phyloP scores from a whole-genome alignment of 2,797 vertebrate species.

The Cyprinodon diabolis region DNA sequence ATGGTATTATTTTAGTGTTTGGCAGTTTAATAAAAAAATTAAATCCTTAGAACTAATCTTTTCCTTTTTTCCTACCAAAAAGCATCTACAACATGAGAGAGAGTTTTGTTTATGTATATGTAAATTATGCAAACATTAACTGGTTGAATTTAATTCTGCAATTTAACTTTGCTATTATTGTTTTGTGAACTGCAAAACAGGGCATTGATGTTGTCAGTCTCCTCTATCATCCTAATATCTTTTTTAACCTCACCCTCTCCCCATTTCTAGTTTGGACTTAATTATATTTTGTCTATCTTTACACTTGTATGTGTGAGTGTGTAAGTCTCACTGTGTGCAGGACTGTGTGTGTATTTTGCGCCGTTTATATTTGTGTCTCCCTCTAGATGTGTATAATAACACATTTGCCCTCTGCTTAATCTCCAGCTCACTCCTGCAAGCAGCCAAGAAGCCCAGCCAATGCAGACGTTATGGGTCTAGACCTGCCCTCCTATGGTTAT shows the following conservation, averaged over 20 bases:
- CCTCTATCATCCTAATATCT: slow-evolving; percentile 2
- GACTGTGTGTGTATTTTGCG: neutral
- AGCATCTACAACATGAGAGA: neutral
- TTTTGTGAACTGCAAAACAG: slow-evolving; percentile 1
- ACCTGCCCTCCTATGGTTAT: slow-evolving; percentile 94
- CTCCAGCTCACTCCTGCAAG: slow-evolving; percentile 94
- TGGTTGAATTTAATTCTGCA: neutral
- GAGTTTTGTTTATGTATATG: neutral
- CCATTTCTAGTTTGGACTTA: slow-evolving; percentile 24
- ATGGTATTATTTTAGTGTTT: neutral
- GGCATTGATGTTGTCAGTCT: neutral
- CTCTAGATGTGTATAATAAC: slow-evolving; percentile 25
- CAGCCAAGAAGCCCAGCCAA: slow-evolving; percentile 91
- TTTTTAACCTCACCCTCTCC: slow-evolving; percentile 2
- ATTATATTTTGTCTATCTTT: slow-evolving; percentile 43
- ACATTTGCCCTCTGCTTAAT: slow-evolving; percentile 46
- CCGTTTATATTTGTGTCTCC: slow-evolving; percentile 18
- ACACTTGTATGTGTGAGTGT: neutral
- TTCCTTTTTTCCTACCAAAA: neutral
- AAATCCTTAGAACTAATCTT: neutral
- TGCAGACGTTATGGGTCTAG: slow-evolving; percentile 90
- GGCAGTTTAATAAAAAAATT: neutral
- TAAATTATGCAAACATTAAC: neutral
- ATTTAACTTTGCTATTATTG: neutral
- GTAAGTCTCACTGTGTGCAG: neutral